phyloP scores from a whole-genome alignment of 2,888 invertebrate species.

The Morpho achilles region DNA sequence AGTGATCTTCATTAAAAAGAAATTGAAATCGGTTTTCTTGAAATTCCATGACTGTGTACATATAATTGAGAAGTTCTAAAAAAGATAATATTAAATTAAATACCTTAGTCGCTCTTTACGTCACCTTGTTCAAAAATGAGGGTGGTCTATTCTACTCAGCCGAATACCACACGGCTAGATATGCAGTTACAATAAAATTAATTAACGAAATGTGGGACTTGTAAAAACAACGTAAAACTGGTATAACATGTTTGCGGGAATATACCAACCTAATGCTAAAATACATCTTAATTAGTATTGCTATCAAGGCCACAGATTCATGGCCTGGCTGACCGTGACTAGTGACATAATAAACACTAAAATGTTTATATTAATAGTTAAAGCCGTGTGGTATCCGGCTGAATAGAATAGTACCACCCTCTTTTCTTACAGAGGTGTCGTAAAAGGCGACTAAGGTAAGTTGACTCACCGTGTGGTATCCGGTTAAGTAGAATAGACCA shows the following conservation, averaged over 20 bases:
- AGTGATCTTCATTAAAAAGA: too few species aligned
- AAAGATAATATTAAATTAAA: too few species aligned
- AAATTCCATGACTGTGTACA: background rate
- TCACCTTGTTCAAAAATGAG: too few species aligned
- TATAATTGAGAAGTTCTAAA: conserved; percentile 1
- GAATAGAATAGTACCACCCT: too few species aligned
- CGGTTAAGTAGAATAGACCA: too few species aligned
- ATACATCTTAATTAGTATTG: conserved; percentile 2
- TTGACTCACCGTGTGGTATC: too few species aligned
- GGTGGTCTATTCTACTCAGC: too few species aligned
- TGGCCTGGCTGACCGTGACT: conserved; percentile 2
- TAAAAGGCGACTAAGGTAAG: too few species aligned
- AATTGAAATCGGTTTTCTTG: background rate
- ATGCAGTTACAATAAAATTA: conserved; percentile 6
- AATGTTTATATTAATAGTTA: background rate
- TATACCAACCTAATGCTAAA: conserved; percentile 6
- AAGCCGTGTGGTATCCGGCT: too few species aligned
- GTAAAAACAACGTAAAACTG: conserved; percentile 1
- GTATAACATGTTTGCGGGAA: conserved; percentile 4
- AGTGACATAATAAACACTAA: conserved; percentile 8
- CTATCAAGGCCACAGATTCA: conserved; percentile 9
- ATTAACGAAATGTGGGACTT: conserved; percentile 1
- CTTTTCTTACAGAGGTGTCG: too few species aligned
- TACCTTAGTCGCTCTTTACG: too few species aligned
- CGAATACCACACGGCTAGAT: too few species aligned